phyloP scores from a whole-genome alignment of 1,140 invertebrate species.

The Drosophila bifasciata region DNA sequence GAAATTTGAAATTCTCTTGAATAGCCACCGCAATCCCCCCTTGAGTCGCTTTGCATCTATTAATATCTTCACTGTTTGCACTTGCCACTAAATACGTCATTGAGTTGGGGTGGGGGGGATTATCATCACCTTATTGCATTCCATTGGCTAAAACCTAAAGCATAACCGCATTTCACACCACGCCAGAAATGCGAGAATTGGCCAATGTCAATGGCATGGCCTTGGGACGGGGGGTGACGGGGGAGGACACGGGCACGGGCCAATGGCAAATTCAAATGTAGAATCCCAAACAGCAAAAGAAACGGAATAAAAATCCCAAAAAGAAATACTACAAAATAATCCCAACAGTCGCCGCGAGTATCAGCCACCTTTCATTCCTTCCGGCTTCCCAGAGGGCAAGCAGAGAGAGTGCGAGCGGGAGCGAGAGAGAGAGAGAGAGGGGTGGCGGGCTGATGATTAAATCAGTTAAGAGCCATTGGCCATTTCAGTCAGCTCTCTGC shows the following conservation, averaged over 20 bases:
- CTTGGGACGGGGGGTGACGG: conserved; percentile 29
- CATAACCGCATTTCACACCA: conserved; percentile 8
- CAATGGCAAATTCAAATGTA: conserved; percentile 16
- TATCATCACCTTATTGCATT: conserved; percentile 36
- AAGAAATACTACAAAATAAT: conserved; percentile 66
- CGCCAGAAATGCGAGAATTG: conserved; percentile 33
- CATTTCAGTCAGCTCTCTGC: conserved; percentile 22
- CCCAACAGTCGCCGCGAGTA: conserved; percentile 42
- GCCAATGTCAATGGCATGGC: conserved; percentile 66
- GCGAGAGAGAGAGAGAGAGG: neutral
- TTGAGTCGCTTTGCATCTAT: conserved; percentile 34
- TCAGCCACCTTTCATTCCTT: conserved; percentile 33
- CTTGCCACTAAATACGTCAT: conserved; percentile 26
- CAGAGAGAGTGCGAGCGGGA: neutral
- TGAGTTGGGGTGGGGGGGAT: conserved; percentile 46
- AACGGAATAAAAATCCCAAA: conserved; percentile 47
- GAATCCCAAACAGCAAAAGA: conserved; percentile 30
- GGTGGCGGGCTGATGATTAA: conserved; percentile 47
- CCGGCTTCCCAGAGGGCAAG: conserved; percentile 1
- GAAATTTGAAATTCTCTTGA: conserved; percentile 31
- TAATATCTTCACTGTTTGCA: conserved; percentile 40
- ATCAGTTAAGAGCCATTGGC: conserved; percentile 68
- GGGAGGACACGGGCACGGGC: neutral
- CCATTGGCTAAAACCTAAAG: conserved; percentile 14
- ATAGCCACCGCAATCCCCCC: conserved; percentile 4